Evolutionary conservation across 1,140 invertebrate species (phyloP).

Genomic region (Aphelenchoides fujianensis): DNA sequence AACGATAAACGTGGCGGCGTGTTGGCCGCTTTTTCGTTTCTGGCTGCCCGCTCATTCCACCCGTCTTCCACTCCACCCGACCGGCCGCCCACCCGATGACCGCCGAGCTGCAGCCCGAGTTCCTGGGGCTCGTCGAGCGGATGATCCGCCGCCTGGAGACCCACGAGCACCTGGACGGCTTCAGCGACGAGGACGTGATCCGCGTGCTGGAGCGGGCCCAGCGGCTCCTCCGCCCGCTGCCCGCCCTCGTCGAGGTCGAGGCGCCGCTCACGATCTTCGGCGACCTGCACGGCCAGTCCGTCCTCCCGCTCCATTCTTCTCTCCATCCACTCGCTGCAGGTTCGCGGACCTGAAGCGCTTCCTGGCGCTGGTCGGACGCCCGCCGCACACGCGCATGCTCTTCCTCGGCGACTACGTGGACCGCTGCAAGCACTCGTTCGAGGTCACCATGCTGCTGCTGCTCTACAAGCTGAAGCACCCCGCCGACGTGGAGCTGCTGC

Average conservation of each 20-base stretch:
- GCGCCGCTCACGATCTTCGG: constrained; percentile 26
- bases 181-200: constrained; percentile 24
- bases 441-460: constrained; percentile 66
- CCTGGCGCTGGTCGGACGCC: constrained; percentile 64
- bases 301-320: constrained; percentile 12
- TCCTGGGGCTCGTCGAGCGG: constrained; percentile 22
- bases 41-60: no score
- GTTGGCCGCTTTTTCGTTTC: no score
- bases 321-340: constrained; percentile 44
- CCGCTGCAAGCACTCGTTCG: constrained; percentile 68
- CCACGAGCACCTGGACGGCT: constrained; percentile 26
- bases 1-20: no score
- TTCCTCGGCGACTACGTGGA: constrained; percentile 90
- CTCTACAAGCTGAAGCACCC: constrained; percentile 97
- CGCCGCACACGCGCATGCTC: constrained; percentile 96
- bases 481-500: constrained; percentile 81
- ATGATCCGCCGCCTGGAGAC: constrained; percentile 20
- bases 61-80: no score
- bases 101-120: no score
- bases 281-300: constrained; percentile 8
- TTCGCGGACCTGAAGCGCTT: constrained; percentile 66
- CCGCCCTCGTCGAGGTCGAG: constrained; percentile 21
- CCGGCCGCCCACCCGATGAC: no score
- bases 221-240: constrained; percentile 5
- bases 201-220: constrained; percentile 21